Evolutionary conservation across 2,113 vertebrate genomes (phyloP).

Genomic region (Formicarius rufipectus): DNA sequence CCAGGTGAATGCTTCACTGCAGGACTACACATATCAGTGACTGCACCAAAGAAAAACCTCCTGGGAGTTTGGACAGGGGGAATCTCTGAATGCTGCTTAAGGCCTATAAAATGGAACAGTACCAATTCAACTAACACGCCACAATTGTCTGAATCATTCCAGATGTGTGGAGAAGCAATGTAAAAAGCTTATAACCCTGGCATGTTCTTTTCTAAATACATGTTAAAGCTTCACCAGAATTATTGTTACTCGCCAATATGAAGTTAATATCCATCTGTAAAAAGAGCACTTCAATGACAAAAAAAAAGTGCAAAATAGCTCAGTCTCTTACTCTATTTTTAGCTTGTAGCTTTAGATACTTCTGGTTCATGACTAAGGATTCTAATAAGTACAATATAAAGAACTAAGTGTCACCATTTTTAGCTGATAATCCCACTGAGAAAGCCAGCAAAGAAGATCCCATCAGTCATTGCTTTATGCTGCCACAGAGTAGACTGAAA

Average conservation of each 20-base stretch:
- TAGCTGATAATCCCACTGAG: slow-evolving; percentile 40
- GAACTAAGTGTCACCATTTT: background rate
- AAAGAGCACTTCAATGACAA: background rate
- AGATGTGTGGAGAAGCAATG: background rate
- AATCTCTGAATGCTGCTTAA: slow-evolving; percentile 17
- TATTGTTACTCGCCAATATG: background rate
- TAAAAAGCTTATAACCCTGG: background rate
- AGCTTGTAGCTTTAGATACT: slow-evolving; percentile 13
- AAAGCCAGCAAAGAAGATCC: slow-evolving; percentile 35
- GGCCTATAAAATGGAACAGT: slow-evolving; percentile 42
- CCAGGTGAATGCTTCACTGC: slow-evolving; percentile 15
- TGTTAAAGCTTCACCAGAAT: background rate
- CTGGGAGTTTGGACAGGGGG: slow-evolving; percentile 79
- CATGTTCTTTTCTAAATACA: background rate
- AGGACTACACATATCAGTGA: slow-evolving; percentile 60
- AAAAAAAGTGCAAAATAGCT: background rate
- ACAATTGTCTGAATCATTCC: background rate
- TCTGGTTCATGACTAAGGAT: slow-evolving; percentile 22
- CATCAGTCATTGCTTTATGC: slow-evolving; percentile 41
- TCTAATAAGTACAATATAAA: slow-evolving; percentile 16
- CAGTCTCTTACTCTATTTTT: background rate
- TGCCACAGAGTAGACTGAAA: background rate
- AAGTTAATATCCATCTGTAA: background rate
- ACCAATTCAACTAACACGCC: background rate
- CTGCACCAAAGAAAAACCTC: slow-evolving; percentile 89